A percentile compares a stretch with the other conserved stretches of the same genome.
Conservation (phyloP, 2,113 vertebrate genomes). For the Dryoscopus gambensis region DNA sequence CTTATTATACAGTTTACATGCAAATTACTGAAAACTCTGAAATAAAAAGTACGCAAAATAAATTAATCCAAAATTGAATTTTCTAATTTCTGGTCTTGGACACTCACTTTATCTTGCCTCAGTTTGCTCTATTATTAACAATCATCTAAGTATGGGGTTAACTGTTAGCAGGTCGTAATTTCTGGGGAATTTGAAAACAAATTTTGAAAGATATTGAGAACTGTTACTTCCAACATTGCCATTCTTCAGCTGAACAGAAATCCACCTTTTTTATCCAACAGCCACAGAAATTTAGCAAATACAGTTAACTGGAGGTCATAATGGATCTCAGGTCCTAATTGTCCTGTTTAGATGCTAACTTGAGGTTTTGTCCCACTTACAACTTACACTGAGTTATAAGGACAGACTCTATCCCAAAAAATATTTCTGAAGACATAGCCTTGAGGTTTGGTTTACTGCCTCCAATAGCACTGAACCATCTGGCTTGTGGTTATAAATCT, state of each 20-base stretch:
- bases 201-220: neutral
- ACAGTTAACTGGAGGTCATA: neutral
- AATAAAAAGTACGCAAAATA: neutral
- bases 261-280: neutral
- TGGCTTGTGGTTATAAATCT: neutral
- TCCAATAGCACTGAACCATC: neutral
- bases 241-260: neutral
- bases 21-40: neutral
- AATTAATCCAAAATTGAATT: neutral
- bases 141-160: neutral
- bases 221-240: neutral
- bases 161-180: neutral
- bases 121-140: neutral
- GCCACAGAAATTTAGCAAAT: neutral
- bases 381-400: neutral
- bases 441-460: neutral
- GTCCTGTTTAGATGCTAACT: neutral
- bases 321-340: neutral
- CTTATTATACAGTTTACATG: neutral
- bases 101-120: neutral
- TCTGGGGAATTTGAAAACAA: neutral
- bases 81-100: neutral
- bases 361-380: neutral
- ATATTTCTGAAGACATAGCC: neutral
- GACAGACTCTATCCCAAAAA: neutral